phyloP scores from a whole-genome alignment of 2,797 vertebrate species.

The Ispidina lecontei region DNA sequence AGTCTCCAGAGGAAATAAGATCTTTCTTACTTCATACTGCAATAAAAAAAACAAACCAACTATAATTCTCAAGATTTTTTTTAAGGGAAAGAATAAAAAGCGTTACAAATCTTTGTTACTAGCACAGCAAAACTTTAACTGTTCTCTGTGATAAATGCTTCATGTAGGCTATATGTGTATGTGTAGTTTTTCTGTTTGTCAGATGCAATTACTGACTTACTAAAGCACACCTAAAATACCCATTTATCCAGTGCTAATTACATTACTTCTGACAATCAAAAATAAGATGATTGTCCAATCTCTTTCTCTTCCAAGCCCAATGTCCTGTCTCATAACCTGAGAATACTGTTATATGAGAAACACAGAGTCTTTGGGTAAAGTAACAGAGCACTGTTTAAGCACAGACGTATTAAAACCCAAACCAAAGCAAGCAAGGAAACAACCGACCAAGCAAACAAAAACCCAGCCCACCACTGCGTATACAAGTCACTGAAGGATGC shows the following conservation, averaged over 20 bases:
- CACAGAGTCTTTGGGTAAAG: not conserved
- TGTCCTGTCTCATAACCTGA: not conserved
- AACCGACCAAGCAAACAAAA: not conserved
- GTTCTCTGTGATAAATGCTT: slow-evolving; percentile 2
- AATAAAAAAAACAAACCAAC: slow-evolving; percentile 2
- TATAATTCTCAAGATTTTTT: not conserved
- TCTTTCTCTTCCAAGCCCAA: not conserved
- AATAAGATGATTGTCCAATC: not conserved
- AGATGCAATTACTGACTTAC: not conserved
- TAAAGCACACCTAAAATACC: not conserved
- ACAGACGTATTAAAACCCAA: not conserved
- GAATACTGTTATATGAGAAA: not conserved
- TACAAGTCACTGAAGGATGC: not conserved
- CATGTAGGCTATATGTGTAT: not conserved
- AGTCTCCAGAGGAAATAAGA: not conserved
- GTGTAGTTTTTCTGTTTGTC: not conserved
- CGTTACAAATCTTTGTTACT: not conserved
- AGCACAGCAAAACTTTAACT: not conserved
- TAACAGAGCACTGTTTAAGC: not conserved
- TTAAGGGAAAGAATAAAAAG: not conserved
- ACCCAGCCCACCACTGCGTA: not conserved
- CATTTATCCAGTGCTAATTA: not conserved
- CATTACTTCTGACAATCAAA: not conserved
- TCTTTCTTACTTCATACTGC: not conserved
- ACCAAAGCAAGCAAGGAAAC: no score